Percentiles rank a stretch among this genome's conserved stretches.
Evolutionary conservation across 2,888 invertebrate genomes (phyloP).

Genomic region (Callyntrura sp.): DNA sequence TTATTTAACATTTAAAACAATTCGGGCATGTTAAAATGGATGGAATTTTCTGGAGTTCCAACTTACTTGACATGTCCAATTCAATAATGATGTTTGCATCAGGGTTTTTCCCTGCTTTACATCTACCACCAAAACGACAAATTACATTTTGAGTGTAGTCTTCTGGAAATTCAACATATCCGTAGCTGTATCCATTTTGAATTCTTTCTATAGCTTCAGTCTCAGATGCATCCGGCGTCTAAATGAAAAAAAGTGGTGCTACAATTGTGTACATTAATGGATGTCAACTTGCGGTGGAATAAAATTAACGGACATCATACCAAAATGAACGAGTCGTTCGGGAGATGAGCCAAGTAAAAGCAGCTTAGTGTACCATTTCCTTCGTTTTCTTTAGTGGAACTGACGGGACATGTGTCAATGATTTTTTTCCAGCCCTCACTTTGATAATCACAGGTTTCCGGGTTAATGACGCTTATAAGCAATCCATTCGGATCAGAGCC

Average conservation of each 20-base stretch:
- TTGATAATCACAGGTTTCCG: conserved; percentile 65
- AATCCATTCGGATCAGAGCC: conserved; percentile 76
- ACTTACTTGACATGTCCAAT: conserved; percentile 95
- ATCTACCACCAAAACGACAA: conserved; percentile 89
- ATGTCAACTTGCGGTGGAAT: background rate
- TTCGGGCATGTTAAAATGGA: background rate
- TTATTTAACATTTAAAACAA: background rate
- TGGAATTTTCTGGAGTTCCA: background rate
- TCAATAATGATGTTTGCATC: conserved; percentile 94
- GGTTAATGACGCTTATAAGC: conserved; percentile 69
- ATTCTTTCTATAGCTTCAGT: conserved; percentile 91
- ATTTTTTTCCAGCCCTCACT: conserved; percentile 35
- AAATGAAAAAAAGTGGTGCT: background rate
- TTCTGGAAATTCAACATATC: conserved; percentile 93
- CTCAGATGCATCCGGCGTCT: conserved; percentile 65
- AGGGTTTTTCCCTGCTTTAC: conserved; percentile 86
- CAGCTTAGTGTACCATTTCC: conserved; percentile 66
- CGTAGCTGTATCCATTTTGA: conserved; percentile 92
- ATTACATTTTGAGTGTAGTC: conserved; percentile 95
- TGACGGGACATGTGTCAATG: conserved; percentile 38
- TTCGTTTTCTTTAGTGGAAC: background rate
- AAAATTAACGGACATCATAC: conserved; percentile 21
- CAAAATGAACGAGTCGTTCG: conserved; percentile 68
- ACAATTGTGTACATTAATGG: background rate
- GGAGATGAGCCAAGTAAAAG: conserved; percentile 67